Evolutionary conservation across 2,888 invertebrate species (phyloP).

Genomic region (Spilosoma lubricipeda): DNA sequence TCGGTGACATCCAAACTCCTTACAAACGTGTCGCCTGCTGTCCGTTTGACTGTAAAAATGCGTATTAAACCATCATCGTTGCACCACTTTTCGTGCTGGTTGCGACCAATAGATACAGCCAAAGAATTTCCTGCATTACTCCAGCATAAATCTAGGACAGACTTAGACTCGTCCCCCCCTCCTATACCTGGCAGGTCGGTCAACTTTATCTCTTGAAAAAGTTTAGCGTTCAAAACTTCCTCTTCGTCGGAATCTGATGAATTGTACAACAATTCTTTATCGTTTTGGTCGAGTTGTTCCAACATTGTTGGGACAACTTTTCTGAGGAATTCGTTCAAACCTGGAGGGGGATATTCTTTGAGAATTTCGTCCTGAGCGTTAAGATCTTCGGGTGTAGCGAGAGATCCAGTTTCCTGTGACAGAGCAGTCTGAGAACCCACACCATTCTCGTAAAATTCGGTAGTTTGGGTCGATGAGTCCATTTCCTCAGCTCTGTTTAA

Average conservation of each 20-base stretch:
- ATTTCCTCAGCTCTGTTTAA: conserved; percentile 54
- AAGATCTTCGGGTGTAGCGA: conserved; percentile 63
- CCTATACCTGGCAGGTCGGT: conserved; percentile 56
- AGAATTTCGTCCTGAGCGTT: conserved; percentile 58
- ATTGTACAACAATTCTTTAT: conserved; percentile 57
- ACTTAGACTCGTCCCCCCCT: conserved; percentile 65
- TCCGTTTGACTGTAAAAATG: conserved; percentile 69
- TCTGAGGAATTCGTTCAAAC: conserved; percentile 73
- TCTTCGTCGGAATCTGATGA: conserved; percentile 80
- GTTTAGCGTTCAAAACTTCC: conserved; percentile 63
- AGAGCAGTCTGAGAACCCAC: conserved; percentile 65
- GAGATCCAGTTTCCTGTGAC: conserved; percentile 62
- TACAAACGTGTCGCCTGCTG: conserved; percentile 81
- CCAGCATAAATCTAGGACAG: conserved; percentile 70
- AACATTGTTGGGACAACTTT: conserved; percentile 74
- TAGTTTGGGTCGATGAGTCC: conserved; percentile 68
- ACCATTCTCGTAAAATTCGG: conserved; percentile 62
- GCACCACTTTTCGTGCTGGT: conserved; percentile 77
- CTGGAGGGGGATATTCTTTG: conserved; percentile 68
- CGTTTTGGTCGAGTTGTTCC: conserved; percentile 71
- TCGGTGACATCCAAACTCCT: conserved; percentile 69
- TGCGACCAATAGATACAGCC: conserved; percentile 69
- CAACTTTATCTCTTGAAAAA: conserved; percentile 70
- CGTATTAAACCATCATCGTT: conserved; percentile 72
- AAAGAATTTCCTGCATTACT: conserved; percentile 74